A percentile compares a stretch with the other conserved stretches of the same genome.
These are phyloP conservation scores for Sinotaia quadrata DNA, from an alignment of 2,888 invertebrate genomes.

Conservation along the genomic window DNA sequence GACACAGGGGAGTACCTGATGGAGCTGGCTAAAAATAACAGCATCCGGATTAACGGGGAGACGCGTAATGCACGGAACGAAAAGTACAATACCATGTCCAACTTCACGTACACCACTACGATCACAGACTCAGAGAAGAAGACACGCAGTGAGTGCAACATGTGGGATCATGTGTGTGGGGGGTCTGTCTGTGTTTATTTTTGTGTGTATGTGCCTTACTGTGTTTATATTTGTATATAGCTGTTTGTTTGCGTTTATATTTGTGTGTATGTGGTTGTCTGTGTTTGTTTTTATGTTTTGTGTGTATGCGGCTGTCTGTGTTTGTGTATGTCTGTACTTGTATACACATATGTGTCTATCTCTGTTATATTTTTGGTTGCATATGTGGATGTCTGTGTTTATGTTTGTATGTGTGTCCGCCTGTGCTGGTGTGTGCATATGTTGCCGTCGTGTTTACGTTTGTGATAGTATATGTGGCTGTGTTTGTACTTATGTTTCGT, in stretches of 20 bases:
- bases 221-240: conserved; percentile 3
- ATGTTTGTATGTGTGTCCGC: conserved; percentile 1
- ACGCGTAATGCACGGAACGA: background rate
- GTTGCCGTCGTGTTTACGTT: background rate
- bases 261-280: too few species aligned
- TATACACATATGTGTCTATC: background rate
- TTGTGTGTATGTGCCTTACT: conserved; percentile 1
- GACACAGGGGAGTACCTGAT: conserved; percentile 12
- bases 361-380: background rate
- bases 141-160: background rate
- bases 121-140: background rate
- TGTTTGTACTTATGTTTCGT: background rate
- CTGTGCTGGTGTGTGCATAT: background rate
- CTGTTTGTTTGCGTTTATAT: too few species aligned
- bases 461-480: background rate
- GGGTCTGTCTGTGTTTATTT: background rate
- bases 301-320: background rate
- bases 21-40: background rate
- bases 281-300: background rate
- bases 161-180: background rate
- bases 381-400: background rate
- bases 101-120: background rate
- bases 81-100: background rate
- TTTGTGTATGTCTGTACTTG: background rate
- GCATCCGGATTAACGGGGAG: background rate